phyloP scores from a whole-genome alignment of 2,113 vertebrate genomes.

The Chloropsis hardwickii region DNA sequence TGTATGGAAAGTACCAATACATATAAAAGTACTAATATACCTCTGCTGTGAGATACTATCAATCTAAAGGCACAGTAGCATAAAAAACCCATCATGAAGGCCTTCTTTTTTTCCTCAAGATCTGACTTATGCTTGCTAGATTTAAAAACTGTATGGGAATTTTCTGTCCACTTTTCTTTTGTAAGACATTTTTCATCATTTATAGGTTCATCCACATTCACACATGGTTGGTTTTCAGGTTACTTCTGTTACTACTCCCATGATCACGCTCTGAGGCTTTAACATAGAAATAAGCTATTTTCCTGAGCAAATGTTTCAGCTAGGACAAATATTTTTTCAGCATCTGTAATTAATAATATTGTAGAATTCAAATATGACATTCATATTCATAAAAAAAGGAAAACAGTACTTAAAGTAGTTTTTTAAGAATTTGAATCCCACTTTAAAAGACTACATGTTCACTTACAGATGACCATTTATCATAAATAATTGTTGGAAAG shows the following conservation, averaged over 20 bases:
- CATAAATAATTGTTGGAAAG: neutral
- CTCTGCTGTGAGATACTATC: slow-evolving; percentile 40
- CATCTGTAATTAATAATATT: neutral
- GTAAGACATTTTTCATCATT: neutral
- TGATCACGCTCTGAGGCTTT: neutral
- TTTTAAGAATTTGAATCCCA: neutral
- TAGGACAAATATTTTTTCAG: neutral
- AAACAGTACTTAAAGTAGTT: neutral
- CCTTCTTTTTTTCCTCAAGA: neutral
- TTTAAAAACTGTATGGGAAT: neutral
- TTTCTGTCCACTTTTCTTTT: neutral
- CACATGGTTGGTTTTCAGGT: neutral
- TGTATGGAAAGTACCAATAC: slow-evolving; percentile 62
- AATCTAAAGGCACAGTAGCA: slow-evolving; percentile 30
- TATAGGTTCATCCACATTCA: neutral
- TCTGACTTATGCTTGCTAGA: neutral
- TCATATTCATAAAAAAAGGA: neutral
- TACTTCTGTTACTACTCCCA: neutral
- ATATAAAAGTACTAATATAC: slow-evolving; percentile 61
- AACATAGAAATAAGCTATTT: slow-evolving; percentile 8
- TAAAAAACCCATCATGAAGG: neutral
- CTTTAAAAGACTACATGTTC: neutral
- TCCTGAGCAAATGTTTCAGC: neutral
- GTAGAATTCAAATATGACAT: neutral
- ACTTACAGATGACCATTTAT: neutral